Base-by-base conservation (phyloP, 2,888 invertebrate species). In the Orthosia cruda region DNA sequence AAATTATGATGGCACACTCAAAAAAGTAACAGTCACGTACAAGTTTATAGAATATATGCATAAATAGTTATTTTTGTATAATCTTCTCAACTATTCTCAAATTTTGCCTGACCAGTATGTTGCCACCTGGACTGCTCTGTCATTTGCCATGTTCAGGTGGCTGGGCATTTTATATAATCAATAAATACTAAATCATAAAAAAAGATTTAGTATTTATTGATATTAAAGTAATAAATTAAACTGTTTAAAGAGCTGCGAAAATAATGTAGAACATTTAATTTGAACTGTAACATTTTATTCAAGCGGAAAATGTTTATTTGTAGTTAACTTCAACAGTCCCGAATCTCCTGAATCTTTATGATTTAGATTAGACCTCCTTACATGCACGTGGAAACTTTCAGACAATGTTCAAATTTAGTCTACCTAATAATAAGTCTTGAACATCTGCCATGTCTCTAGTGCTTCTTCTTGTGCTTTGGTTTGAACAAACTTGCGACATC, bases 401-500 rank as follows among this genome's bases (percentile, higher is more conserved):
- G 50, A 15, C 32, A 58, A 57, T 20, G 11, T 23, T 13, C 18
- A 47, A 13, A 26, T 12, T 54, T 40, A 23, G 2, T 72, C 15
- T 4, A 20, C 26, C 4, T 26, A 15, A 50, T 32, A 11, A 16
- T 32, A 66, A 15, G 16, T 61, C 2, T 63, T 40, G 4, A 26
- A n/a, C 11, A 45, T 52, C 9, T 26, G 13, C 18, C 2, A 49
- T 61, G 12, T 49, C 11, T 15, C 75, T 89, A 88, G 64, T 89
- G 89, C 18, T 78, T 89, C 75, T 77, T 90, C 71, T 85, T 89
- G 81, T 59, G 85, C 72, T 88, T 91, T 18, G 83, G 89, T 52
- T 80, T 87, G 72, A 88, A 77, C 61, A 86, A 88, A 72, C 83
- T 89, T 71, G 85, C 89, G n/a, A 93, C 85, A 70, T 94, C 93